Conservation (phyloP, 1,140 invertebrate genomes). For the Trinorchestia longiramus region DNA sequence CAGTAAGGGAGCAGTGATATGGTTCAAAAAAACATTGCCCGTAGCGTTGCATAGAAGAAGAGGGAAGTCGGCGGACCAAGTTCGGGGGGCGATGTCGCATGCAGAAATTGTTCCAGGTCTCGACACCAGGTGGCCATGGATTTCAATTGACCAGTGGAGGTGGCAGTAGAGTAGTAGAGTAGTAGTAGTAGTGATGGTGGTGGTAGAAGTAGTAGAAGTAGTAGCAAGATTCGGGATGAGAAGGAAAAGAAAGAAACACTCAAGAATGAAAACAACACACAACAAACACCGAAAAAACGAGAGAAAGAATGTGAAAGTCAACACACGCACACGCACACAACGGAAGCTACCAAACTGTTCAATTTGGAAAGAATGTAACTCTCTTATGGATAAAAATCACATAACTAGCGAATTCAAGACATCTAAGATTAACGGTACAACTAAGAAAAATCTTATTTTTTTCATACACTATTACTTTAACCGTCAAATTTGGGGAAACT, state of each 20-base stretch:
- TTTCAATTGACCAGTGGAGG: not conserved
- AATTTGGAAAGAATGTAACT: not conserved
- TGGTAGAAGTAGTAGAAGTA: not conserved
- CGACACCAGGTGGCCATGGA: not conserved
- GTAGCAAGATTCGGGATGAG: slow-evolving; percentile 33
- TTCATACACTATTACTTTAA: not conserved
- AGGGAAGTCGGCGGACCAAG: not conserved
- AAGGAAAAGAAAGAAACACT: slow-evolving; percentile 1
- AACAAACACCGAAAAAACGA: not conserved
- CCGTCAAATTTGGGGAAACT: not conserved
- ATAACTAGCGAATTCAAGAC: not conserved
- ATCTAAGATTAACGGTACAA: not conserved
- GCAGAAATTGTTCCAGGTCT: not conserved
- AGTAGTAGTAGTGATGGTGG: not conserved
- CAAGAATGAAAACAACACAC: slow-evolving; percentile 42
- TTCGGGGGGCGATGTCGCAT: not conserved
- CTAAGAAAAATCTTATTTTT: not conserved
- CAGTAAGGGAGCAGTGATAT: not conserved
- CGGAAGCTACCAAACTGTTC: not conserved
- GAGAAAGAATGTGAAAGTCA: not conserved
- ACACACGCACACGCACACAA: not conserved
- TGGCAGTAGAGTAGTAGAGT: not conserved
- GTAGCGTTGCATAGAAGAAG: not conserved
- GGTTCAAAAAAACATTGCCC: not conserved
- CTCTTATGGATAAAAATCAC: not conserved